Conservation (phyloP, 2,888 invertebrate genomes). For the Sussaba pulchella region DNA sequence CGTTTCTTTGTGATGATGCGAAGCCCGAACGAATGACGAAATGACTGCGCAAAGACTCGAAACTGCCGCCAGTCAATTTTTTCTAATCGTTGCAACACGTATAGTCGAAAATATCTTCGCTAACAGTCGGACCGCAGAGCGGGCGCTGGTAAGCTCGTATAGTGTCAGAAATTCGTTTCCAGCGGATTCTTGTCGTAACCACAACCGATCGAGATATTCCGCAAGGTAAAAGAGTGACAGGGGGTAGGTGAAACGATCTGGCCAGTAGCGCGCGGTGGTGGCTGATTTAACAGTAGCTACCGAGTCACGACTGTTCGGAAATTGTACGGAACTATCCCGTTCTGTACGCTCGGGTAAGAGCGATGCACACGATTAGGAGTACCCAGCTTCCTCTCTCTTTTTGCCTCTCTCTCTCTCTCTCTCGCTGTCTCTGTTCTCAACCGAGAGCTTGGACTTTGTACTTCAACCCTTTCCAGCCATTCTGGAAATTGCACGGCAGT, state of each 20-base stretch:
- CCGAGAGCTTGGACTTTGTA: slow-evolving; percentile 47
- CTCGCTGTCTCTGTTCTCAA: slow-evolving; percentile 46
- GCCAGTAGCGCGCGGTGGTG: slow-evolving; percentile 22
- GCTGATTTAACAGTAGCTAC: slow-evolving; percentile 26
- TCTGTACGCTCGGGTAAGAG: slow-evolving; percentile 2
- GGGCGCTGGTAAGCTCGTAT: background rate
- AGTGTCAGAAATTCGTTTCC: slow-evolving; percentile 28
- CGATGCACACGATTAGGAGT: slow-evolving; percentile 49
- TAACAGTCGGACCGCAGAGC: background rate
- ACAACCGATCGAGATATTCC: slow-evolving; percentile 15
- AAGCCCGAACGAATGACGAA: too few relatives aligned
- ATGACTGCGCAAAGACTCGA: too few relatives aligned
- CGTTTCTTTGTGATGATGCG: too few relatives aligned
- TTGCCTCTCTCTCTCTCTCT: too few relatives aligned
- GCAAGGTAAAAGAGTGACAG: background rate
- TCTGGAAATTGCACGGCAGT: slow-evolving; percentile 67
- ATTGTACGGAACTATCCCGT: slow-evolving; percentile 40
- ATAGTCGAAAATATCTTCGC: background rate
- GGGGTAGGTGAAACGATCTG: slow-evolving; percentile 25
- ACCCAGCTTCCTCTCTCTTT: background rate
- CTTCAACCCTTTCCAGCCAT: slow-evolving; percentile 51
- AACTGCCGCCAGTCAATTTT: too few relatives aligned
- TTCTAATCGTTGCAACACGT: too few relatives aligned
- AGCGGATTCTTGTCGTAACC: slow-evolving; percentile 29
- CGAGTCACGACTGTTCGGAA: slow-evolving; percentile 54